Percentiles rank a stretch among this genome's conserved stretches.
These are phyloP conservation scores for Myiopsitta monachus DNA, from an alignment of 2,113 vertebrate genomes.

Conservation along the genomic window DNA sequence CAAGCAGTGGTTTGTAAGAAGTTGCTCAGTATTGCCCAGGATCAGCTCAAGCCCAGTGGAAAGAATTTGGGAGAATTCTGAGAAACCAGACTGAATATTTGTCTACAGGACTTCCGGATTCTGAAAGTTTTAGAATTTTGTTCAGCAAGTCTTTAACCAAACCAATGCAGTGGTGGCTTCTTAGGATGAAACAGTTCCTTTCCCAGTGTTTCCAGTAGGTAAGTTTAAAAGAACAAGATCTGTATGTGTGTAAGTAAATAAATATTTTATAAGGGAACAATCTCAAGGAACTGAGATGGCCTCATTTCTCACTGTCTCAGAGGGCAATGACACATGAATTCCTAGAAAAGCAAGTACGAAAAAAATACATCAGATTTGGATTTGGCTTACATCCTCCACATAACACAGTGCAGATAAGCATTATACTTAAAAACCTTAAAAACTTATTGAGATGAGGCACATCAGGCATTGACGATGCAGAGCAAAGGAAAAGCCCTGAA, in stretches of 20 bases:
- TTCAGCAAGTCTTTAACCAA: not conserved
- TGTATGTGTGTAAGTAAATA: not conserved
- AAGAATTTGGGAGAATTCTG: not conserved
- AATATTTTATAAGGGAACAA: not conserved
- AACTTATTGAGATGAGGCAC: not conserved
- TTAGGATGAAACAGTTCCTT: not conserved
- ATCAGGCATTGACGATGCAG: not conserved
- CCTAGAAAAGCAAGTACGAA: constrained; percentile 27
- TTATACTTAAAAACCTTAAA: not conserved
- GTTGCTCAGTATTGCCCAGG: not conserved
- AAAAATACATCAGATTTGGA: not conserved
- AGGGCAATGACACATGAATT: not conserved
- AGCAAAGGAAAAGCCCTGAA: not conserved
- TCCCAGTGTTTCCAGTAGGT: not conserved
- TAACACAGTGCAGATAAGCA: not conserved
- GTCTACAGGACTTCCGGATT: not conserved
- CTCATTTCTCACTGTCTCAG: constrained; percentile 4
- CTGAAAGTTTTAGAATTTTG: not conserved
- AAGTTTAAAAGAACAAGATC: not conserved
- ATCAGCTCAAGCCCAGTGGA: not conserved
- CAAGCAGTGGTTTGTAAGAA: not conserved
- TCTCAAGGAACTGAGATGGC: not conserved
- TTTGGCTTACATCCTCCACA: not conserved
- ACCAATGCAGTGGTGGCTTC: not conserved
- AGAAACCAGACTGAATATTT: not conserved